These are phyloP conservation scores for Pogona vitticeps DNA, from an alignment of 2,113 vertebrate species.

Conservation along the genomic window DNA sequence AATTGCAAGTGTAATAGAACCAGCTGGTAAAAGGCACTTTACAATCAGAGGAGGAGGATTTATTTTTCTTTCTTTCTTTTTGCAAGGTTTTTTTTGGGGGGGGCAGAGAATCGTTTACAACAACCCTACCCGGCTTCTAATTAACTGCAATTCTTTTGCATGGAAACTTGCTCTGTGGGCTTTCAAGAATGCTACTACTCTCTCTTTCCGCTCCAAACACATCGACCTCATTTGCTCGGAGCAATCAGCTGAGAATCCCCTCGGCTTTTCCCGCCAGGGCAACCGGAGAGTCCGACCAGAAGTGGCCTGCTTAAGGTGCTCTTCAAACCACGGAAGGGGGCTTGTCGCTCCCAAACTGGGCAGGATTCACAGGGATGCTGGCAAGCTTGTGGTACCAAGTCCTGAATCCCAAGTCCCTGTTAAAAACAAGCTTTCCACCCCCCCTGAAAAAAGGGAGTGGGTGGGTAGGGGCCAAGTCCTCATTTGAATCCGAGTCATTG, in stretches of 20 bases:
- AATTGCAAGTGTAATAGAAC: background rate
- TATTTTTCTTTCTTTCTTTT: background rate
- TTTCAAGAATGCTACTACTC: background rate
- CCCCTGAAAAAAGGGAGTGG: background rate
- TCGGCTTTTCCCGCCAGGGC: no score
- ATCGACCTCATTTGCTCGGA: background rate
- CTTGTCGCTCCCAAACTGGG: no score
- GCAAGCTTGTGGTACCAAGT: background rate
- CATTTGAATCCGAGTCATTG: no score
- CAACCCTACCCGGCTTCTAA: background rate
- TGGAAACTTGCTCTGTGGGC: background rate
- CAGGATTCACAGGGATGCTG: background rate
- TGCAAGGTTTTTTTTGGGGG: no score
- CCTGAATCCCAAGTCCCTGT: no score
- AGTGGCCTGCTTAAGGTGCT: no score
- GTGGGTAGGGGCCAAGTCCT: no score
- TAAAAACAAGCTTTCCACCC: background rate
- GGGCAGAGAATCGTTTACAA: background rate
- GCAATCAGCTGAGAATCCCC: background rate
- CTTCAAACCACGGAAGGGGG: no score
- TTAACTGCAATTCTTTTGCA: background rate
- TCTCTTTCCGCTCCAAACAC: background rate
- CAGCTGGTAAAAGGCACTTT: background rate
- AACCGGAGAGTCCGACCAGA: no score
- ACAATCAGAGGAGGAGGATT: background rate